phyloP scores from a whole-genome alignment of 1,140 invertebrate species.

The Pogonognathellus flavescens region DNA sequence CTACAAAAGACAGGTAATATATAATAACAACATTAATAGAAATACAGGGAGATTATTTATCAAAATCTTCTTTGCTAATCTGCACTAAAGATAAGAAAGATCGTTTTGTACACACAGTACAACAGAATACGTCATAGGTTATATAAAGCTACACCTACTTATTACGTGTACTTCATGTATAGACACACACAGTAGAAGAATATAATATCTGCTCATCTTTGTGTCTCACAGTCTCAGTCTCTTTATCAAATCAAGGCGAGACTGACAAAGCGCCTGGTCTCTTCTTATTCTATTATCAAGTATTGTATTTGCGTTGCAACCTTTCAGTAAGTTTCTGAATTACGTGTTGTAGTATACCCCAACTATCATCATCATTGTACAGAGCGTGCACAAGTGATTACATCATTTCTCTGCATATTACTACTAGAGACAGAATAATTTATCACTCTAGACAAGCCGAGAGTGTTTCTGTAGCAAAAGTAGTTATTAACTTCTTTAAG shows the following conservation, averaged over 20 bases:
- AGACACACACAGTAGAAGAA: too few relatives aligned
- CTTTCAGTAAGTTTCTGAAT: not conserved
- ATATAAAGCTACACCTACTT: too few relatives aligned
- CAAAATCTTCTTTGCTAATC: not conserved
- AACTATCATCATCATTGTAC: too few relatives aligned
- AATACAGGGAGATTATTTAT: not conserved
- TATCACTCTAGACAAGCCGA: slow-evolving; percentile 30
- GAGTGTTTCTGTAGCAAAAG: slow-evolving; percentile 17
- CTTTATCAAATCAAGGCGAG: slow-evolving; percentile 43
- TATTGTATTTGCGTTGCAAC: not conserved
- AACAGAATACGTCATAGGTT: too few relatives aligned
- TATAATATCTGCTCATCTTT: slow-evolving; percentile 7
- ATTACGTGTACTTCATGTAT: too few relatives aligned
- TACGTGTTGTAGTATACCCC: slow-evolving; percentile 26
- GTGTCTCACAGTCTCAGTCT: slow-evolving; percentile 21
- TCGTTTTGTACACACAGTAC: not conserved
- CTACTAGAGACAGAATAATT: slow-evolving; percentile 1
- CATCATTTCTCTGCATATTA: slow-evolving; percentile 37
- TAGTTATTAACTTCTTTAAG: slow-evolving; percentile 1
- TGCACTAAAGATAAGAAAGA: not conserved
- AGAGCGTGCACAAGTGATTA: not conserved
- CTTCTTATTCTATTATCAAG: not conserved
- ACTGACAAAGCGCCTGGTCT: not conserved
- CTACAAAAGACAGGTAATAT: not conserved
- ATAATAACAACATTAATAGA: not conserved